Evolutionary conservation across 2,888 invertebrate species (phyloP), one percentile per base, ranked within the genome.

Genomic region (Lagria hirta): DNA sequence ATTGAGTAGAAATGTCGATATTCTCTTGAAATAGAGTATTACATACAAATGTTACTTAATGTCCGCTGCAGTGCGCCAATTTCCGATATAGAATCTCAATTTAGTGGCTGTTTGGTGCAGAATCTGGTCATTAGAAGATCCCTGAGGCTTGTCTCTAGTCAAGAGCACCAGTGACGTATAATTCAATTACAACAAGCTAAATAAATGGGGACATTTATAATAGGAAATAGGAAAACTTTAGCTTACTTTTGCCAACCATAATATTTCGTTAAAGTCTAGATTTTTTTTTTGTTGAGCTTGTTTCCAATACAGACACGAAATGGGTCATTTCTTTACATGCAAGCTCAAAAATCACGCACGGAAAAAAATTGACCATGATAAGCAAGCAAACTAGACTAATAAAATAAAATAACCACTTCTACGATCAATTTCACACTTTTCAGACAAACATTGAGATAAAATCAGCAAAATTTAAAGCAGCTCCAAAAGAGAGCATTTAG

Each of bases 31-130:
- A 23, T 36, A 16, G 37, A 28, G 23, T 18, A 27, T 18, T 36
- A 18, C 11, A 14, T 20, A 37, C 37, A 28, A 37, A 28, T 21
- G 21, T 10, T 37, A 28, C 28, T 38, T 37, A 44, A 44, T 44
- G 36, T 33, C 29, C 35, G 49, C 55, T 55, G 57, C 55, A 57
- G 22, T 57, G 55, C 57, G 50, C 47, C 53, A 52, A 48, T 47
- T 51, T 38, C 52, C 52, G 41, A 53, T 51, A 53, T 53, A 51
- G 48, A 48, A 49, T 30, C 40, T 29, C 38, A 28, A 33, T 38
- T 30, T 37, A 36, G 42, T 32, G 33, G 33, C 48, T 36, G 40
- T 30, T 50, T 52, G 50, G 53, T 51, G 50, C 49, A 52, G 36
- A 36, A 44, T 50, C 37, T 23, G 23, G 38, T 44, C 44, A 44